Conservation (phyloP, 2,113 vertebrate species). For the Crotalus tigris region DNA sequence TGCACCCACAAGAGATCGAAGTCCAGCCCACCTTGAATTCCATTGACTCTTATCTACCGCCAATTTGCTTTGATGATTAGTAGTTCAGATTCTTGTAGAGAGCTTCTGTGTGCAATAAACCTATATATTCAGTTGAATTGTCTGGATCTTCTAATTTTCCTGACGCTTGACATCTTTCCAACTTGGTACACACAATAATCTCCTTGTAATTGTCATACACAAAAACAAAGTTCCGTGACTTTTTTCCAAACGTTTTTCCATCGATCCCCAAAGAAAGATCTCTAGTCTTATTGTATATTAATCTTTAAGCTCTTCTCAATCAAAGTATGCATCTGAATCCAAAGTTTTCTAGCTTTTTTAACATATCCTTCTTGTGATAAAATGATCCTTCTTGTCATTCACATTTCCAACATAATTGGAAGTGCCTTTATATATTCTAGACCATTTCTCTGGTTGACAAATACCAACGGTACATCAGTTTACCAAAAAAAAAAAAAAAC, state of each 20-base stretch:
- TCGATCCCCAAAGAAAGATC: background rate
- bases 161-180: background rate
- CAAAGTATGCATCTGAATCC: background rate
- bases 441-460: background rate
- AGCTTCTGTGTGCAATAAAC: no score
- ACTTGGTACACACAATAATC: background rate
- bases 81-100: no score
- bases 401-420: background rate
- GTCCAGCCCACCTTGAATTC: no score
- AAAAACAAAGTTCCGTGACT: background rate
- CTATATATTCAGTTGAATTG: no score
- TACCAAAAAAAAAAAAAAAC: background rate
- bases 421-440: background rate
- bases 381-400: background rate
- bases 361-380: background rate
- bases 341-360: background rate
- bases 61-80: no score
- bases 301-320: background rate
- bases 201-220: background rate
- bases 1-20: no score
- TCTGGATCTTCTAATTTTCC: no score
- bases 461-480: background rate
- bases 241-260: background rate
- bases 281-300: background rate
- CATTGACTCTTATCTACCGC: no score